Evolutionary conservation across 2,888 invertebrate species (phyloP).

Genomic region (Leptarthrus brevirostris): DNA sequence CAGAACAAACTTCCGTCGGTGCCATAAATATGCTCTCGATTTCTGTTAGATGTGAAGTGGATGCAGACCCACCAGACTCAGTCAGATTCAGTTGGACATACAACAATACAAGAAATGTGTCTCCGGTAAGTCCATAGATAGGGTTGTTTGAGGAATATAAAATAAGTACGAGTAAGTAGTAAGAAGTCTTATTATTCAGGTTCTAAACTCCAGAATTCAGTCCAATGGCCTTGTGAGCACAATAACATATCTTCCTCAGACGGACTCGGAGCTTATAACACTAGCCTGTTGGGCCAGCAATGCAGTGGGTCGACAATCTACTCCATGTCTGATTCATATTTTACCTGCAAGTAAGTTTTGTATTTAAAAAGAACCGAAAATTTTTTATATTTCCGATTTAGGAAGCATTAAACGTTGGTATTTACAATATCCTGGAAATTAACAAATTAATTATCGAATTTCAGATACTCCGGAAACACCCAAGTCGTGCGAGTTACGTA

Average conservation of each 20-base stretch:
- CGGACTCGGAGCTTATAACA: conserved; percentile 79
- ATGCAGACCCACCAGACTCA: conserved; percentile 79
- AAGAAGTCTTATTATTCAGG: conserved; percentile 57
- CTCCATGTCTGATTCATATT: conserved; percentile 85
- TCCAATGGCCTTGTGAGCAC: conserved; percentile 71
- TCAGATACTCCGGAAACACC: conserved; percentile 83
- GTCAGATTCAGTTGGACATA: conserved; percentile 87
- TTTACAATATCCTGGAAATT: conserved; percentile 11
- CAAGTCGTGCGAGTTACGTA: conserved; percentile 77
- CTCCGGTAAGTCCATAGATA: conserved; percentile 71
- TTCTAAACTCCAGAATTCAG: conserved; percentile 69
- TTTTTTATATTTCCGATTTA: too few relatives aligned
- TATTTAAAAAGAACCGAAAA: too few relatives aligned
- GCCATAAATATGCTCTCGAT: conserved; percentile 80
- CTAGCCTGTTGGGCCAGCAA: conserved; percentile 91
- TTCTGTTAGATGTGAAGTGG: conserved; percentile 82
- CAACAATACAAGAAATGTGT: conserved; percentile 81
- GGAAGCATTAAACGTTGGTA: too few relatives aligned
- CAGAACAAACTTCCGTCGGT: conserved; percentile 77
- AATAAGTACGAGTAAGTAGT: background rate
- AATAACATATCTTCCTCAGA: conserved; percentile 71
- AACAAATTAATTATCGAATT: conserved; percentile 57
- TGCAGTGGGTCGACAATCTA: conserved; percentile 81
- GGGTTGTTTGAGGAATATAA: background rate
- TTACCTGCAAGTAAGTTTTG: conserved; percentile 79